Conservation (phyloP, 2,797 vertebrate species). For the Sebastes aleutianus region DNA sequence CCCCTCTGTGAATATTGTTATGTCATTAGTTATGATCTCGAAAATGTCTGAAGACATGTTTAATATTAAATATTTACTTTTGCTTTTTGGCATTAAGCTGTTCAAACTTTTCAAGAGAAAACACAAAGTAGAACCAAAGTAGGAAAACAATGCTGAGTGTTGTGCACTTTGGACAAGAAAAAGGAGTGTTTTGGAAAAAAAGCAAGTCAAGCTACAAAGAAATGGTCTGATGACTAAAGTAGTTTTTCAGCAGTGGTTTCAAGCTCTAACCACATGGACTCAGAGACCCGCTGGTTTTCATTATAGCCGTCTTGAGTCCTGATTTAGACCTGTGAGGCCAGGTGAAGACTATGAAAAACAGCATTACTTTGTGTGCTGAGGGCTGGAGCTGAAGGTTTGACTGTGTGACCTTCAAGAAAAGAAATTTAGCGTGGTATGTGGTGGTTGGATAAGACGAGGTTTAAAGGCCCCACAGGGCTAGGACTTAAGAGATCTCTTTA, state of each 20-base stretch:
- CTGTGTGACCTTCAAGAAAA: constrained; percentile 39
- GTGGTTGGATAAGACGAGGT: neutral
- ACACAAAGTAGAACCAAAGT: neutral
- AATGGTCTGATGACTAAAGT: neutral
- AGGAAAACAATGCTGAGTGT: neutral
- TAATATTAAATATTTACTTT: neutral
- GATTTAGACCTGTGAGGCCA: constrained; percentile 40
- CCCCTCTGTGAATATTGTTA: neutral
- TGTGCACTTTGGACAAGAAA: neutral
- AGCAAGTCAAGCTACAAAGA: neutral
- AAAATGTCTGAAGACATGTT: neutral
- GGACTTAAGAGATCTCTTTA: neutral
- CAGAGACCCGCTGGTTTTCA: constrained; percentile 46
- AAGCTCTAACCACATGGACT: neutral
- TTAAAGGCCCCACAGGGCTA: neutral
- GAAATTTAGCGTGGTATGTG: neutral
- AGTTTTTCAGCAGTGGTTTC: neutral
- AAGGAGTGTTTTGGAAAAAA: neutral
- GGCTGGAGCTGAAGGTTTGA: neutral
- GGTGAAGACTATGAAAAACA: neutral
- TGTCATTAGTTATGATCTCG: neutral
- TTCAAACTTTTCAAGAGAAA: neutral
- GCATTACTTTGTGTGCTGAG: neutral
- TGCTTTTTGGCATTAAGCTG: neutral
- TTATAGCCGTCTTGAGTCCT: constrained; percentile 3